phyloP scores from a whole-genome alignment of 37 sponge, comb jelly and placozoan species.

The Theonella swinhoei region DNA sequence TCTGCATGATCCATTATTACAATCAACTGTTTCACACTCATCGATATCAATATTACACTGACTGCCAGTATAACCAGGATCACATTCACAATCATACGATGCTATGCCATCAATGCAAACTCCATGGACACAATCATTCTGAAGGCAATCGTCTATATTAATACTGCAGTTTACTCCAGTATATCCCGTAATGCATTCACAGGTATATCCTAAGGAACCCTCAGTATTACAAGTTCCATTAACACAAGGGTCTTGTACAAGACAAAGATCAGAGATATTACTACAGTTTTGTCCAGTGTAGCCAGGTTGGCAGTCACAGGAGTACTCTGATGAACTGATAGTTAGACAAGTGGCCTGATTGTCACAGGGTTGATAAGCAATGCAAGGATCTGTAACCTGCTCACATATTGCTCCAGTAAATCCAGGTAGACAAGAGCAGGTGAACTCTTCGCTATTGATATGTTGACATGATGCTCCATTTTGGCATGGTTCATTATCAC shows the following conservation, averaged over 20 bases:
- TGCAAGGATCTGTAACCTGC: constrained; percentile 12
- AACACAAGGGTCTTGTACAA: constrained; percentile 20
- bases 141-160: constrained; percentile 30
- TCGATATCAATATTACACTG: constrained; percentile 65
- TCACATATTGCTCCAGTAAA: constrained; percentile 31
- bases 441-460: background rate
- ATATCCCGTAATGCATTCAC: constrained; percentile 49
- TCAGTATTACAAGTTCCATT: constrained; percentile 14
- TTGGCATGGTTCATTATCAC: constrained; percentile 20
- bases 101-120: constrained; percentile 32
- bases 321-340: background rate
- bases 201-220: constrained; percentile 36
- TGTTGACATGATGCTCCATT: constrained; percentile 32
- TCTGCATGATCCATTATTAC: constrained; percentile 51
- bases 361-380: constrained; percentile 10
- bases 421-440: constrained; percentile 23
- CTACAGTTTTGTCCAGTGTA: constrained; percentile 24
- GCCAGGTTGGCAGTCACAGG: constrained; percentile 16
- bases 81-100: constrained; percentile 39
- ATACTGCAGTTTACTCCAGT: constrained; percentile 28
- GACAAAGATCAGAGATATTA: background rate
- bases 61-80: constrained; percentile 61
- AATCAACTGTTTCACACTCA: constrained; percentile 45
- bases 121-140: background rate
- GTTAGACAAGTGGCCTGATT: constrained; percentile 18